Conservation (phyloP, 1,140 invertebrate species). For the Megalopta genalis region DNA sequence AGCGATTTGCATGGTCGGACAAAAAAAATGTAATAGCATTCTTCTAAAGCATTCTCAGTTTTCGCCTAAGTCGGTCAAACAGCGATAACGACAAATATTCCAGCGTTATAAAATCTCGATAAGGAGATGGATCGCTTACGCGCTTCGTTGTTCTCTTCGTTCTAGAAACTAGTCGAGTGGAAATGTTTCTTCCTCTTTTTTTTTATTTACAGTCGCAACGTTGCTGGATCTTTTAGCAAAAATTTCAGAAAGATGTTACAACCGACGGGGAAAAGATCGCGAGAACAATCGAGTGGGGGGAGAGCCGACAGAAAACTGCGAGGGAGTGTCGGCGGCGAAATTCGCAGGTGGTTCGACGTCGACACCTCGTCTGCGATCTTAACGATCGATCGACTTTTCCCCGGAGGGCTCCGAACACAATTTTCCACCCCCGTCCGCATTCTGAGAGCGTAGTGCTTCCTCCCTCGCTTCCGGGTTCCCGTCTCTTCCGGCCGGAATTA, state of each 20-base stretch:
- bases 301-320: background rate
- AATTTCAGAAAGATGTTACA: too few species aligned
- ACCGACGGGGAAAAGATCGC: too few species aligned
- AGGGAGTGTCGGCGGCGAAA: background rate
- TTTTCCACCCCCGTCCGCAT: conserved; percentile 49
- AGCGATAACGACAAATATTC: background rate
- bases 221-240: too few species aligned
- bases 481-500: conserved; percentile 73
- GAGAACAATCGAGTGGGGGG: background rate
- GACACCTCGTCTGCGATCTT: conserved; percentile 63
- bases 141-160: background rate
- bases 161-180: background rate
- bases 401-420: conserved; percentile 34
- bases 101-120: background rate
- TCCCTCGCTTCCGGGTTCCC: conserved; percentile 77
- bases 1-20: background rate
- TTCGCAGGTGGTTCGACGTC: conserved; percentile 27
- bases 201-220: background rate
- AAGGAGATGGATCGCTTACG: background rate
- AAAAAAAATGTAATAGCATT: background rate
- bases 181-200: background rate
- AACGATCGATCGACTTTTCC: conserved; percentile 70
- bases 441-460: conserved; percentile 60
- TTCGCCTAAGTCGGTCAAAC: background rate
- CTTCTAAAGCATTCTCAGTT: too few species aligned